These are phyloP conservation scores for Fragum fragum DNA, from an alignment of 2,888 invertebrate genomes.

Conservation along the genomic window DNA sequence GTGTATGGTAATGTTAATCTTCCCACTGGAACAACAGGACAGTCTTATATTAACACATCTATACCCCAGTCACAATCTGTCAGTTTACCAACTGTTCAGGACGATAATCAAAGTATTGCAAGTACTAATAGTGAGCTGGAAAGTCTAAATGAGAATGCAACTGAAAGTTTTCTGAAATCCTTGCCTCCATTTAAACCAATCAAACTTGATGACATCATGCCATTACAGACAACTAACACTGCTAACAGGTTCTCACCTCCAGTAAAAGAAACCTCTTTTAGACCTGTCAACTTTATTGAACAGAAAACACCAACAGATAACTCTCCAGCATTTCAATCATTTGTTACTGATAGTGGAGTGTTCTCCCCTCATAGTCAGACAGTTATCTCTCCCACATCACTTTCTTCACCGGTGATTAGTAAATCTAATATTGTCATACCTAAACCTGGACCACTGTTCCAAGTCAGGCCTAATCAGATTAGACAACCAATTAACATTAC, in stretches of 20 bases:
- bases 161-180: constrained; percentile 73
- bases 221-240: constrained; percentile 45
- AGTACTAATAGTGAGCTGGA: constrained; percentile 72
- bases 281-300: constrained; percentile 56
- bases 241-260: constrained; percentile 68
- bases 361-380: constrained; percentile 42
- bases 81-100: constrained; percentile 24
- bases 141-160: constrained; percentile 66
- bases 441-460: constrained; percentile 73
- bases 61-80: background rate
- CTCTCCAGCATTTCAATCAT: constrained; percentile 42
- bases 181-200: constrained; percentile 73
- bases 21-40: background rate
- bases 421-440: constrained; percentile 60
- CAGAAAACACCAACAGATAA: constrained; percentile 27
- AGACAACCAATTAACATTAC: background rate
- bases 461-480: constrained; percentile 21
- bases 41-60: background rate
- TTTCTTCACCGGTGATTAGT: constrained; percentile 26
- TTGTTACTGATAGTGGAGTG: constrained; percentile 65
- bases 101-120: constrained; percentile 68
- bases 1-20: background rate
- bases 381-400: background rate
- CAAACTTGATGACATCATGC: constrained; percentile 69
- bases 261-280: constrained; percentile 74